phyloP scores from a whole-genome alignment of 2,113 vertebrate species.

The Cacatua alba region DNA sequence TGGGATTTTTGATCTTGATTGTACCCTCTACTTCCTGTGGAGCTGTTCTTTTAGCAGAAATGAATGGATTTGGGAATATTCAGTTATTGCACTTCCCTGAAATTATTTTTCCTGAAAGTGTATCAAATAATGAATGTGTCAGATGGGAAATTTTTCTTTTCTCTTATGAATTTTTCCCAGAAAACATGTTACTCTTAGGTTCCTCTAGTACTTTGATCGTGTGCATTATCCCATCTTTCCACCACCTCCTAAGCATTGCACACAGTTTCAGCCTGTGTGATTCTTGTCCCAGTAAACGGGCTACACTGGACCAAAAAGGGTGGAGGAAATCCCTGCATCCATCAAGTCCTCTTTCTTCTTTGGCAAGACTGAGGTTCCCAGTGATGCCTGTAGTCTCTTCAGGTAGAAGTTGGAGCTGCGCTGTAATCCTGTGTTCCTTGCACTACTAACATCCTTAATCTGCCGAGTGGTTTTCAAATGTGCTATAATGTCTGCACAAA shows the following conservation, averaged over 20 bases:
- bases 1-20: background rate
- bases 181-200: background rate
- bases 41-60: constrained; percentile 24
- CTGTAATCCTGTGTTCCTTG: background rate
- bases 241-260: background rate
- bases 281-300: background rate
- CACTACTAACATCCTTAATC: background rate
- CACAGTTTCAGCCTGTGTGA: background rate
- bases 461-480: background rate
- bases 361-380: background rate
- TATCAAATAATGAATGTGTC: background rate
- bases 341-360: accelerated
- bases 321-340: background rate
- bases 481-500: background rate
- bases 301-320: background rate
- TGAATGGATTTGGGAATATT: constrained; percentile 42
- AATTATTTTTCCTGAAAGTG: constrained; percentile 27
- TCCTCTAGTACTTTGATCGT: background rate
- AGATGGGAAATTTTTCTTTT: background rate
- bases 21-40: background rate
- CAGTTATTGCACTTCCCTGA: background rate
- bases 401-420: background rate
- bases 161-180: background rate
- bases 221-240: background rate
- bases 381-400: background rate